Evolutionary conservation across 2,888 invertebrate genomes (phyloP).

Genomic region (Pollenia angustigena): DNA sequence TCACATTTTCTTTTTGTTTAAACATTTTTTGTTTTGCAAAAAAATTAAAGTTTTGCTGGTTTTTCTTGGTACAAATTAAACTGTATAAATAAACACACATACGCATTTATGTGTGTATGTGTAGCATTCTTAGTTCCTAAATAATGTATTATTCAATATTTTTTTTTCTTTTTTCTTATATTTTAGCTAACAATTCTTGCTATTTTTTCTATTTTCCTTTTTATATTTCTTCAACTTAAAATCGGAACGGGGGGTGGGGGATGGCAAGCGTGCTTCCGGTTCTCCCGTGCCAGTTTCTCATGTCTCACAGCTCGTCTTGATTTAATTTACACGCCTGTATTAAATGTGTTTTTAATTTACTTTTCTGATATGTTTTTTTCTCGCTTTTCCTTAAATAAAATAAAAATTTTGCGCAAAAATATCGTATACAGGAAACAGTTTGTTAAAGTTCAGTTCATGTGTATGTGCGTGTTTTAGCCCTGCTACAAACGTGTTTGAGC

Average conservation of each 20-base stretch:
- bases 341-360: constrained; percentile 77
- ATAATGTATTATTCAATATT: constrained; percentile 43
- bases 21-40: background rate
- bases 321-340: constrained; percentile 76
- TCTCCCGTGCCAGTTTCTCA: constrained; percentile 23
- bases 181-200: background rate
- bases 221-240: constrained; percentile 19
- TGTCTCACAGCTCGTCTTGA: constrained; percentile 69
- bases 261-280: background rate
- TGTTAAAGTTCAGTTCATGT: constrained; percentile 48
- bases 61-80: constrained; percentile 25
- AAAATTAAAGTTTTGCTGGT: background rate
- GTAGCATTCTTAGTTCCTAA: background rate
- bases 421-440: constrained; percentile 55
- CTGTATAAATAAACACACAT: background rate
- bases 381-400: background rate
- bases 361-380: constrained; percentile 68
- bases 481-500: constrained; percentile 20
- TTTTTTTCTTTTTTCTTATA: constrained; percentile 12
- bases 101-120: background rate
- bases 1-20: background rate
- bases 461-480: constrained; percentile 39
- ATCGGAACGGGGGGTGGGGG: too few relatives aligned
- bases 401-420: constrained; percentile 51
- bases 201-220: constrained; percentile 6